Percentiles rank a stretch among this genome's conserved stretches.
Evolutionary conservation across 2,888 invertebrate genomes (phyloP).

Genomic region (Cremastinae sp.): DNA sequence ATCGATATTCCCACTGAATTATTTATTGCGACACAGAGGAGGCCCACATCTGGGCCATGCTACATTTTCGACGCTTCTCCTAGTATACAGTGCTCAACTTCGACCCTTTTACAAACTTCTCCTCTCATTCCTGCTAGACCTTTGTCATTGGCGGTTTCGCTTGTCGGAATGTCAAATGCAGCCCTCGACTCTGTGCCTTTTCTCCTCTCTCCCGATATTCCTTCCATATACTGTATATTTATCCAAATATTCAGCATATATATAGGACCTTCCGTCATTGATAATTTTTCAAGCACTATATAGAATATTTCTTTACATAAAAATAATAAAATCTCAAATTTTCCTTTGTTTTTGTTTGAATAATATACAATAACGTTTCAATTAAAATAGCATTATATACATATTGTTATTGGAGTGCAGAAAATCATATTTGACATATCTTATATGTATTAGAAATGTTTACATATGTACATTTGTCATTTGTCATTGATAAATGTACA

Average conservation of each 20-base stretch:
- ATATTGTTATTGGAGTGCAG: no score
- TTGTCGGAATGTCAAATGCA: conserved; percentile 55
- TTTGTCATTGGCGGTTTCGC: conserved; percentile 48
- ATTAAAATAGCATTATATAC: no score
- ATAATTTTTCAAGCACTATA: no score
- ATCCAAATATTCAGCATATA: not conserved
- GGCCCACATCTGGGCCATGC: conserved; percentile 3
- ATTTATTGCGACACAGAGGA: conserved; percentile 48
- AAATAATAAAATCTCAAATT: no score
- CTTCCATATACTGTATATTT: not conserved
- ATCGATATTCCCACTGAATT: conserved; percentile 51
- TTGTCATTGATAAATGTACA: no score
- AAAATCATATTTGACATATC: no score
- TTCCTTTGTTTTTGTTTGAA: no score
- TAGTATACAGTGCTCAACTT: conserved; percentile 29
- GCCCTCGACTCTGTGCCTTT: not conserved
- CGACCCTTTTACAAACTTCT: conserved; percentile 48
- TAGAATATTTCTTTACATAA: no score
- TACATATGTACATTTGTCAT: no score
- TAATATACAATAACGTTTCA: no score
- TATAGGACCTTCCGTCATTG: not conserved
- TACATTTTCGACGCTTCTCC: conserved; percentile 36
- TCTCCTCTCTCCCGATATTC: not conserved
- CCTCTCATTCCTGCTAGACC: conserved; percentile 20
- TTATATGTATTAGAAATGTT: no score